Percentiles rank a stretch among this genome's conserved stretches.
Evolutionary conservation across 2,888 invertebrate species (phyloP).

Genomic region (Acrocyrtus sp.): DNA sequence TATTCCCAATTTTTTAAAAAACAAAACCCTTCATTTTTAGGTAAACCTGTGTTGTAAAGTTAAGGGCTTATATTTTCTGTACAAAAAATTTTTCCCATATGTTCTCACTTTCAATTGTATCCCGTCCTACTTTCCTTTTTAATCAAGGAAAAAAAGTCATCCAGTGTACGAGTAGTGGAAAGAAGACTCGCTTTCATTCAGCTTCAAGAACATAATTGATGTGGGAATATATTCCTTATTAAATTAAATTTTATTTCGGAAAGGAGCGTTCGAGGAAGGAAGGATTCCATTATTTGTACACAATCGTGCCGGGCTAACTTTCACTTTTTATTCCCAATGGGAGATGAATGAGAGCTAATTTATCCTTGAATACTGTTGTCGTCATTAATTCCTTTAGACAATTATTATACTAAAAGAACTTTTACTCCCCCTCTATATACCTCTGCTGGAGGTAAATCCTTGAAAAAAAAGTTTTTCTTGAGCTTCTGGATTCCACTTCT

Average conservation of each 20-base stretch:
- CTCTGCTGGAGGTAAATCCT: no score
- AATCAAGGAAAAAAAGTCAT: not conserved
- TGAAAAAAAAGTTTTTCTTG: not conserved
- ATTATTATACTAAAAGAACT: constrained; percentile 58
- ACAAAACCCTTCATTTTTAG: not conserved
- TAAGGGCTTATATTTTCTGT: not conserved
- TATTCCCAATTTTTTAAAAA: not conserved
- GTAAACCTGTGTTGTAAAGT: no score
- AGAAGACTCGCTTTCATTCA: not conserved
- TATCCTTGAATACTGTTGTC: constrained; percentile 60
- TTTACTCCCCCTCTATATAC: no score
- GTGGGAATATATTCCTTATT: constrained; percentile 14
- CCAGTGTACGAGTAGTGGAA: not conserved
- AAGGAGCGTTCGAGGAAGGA: not conserved
- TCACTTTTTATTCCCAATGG: constrained; percentile 50
- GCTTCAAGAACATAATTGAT: not conserved
- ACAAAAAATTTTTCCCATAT: not conserved
- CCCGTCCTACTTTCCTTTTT: not conserved
- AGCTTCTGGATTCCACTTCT: not conserved
- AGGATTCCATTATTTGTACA: not conserved
- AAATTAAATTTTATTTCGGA: not conserved
- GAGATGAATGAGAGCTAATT: constrained; percentile 63
- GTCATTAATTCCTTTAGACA: constrained; percentile 63
- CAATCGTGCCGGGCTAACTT: constrained; percentile 15
- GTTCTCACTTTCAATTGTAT: not conserved